Base-by-base conservation (phyloP, 2,113 vertebrate species). In the Alouatta palliata region DNA sequence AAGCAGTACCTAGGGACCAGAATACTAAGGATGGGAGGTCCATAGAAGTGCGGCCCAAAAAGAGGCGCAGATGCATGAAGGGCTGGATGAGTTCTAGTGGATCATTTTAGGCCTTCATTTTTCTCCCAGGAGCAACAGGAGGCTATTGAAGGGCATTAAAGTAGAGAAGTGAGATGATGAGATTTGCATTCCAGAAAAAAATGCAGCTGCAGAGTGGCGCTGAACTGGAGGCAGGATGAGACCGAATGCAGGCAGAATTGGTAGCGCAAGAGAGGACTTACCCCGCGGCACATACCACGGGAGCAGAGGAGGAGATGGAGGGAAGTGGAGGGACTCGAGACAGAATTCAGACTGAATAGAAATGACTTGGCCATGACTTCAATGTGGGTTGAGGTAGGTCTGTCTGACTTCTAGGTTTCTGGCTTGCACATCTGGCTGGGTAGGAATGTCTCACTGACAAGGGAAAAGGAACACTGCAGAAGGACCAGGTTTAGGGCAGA, bases 31-130 rank as follows among this genome's bases (percentile, higher is more conserved):
- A 2, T 2, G 3, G 43, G 66, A 56, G 40, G 45, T 12, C 0
- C 20, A 6, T 1, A 45, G 6, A 30, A 52, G 2, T 1, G 4
- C 27, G 73, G 47, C 23, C 3, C 1, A 30, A 5, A 37, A 12
- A 52, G 58, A 47, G 37, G 6, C 66, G 19, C 12, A 47, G 9
- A 2, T 23, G 27, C 25, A 21, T 23, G 6, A 87, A 73, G 14
- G 79, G 14, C 17, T 68, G 40, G 16, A 25, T 17, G 25, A 45
- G 35, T 8, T 52, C 35, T 19, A 14, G 4, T 8, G 75, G 45
- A 7, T 25, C 64, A 70, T 5, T 56, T 68, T 6, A 68, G 35
- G 10, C 3, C 47, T 88, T 93, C 10, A 12, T 75, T 70, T 80
- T 61, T 40, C 21, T 79, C 32, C 21, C 49, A 83, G 58, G 30